phyloP scores from a whole-genome alignment of 2,113 vertebrate genomes.

The Campylomormyrus numenius region DNA sequence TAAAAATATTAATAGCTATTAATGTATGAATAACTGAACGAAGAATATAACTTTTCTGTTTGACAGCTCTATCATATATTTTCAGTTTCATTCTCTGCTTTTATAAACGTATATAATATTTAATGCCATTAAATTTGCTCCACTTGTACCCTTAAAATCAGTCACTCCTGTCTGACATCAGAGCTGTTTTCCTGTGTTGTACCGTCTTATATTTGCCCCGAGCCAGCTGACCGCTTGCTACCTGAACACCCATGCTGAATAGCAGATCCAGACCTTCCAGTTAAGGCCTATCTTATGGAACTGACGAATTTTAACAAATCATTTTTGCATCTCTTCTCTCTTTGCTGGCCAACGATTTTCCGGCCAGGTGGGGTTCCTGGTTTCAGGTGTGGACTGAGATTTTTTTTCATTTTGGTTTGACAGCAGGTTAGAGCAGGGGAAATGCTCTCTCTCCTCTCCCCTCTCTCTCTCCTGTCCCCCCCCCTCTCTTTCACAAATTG shows the following conservation, averaged over 20 bases:
- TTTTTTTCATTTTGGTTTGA: neutral
- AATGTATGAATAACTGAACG: neutral
- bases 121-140: neutral
- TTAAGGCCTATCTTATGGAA: neutral
- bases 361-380: neutral
- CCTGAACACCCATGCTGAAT: neutral
- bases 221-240: neutral
- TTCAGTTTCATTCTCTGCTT: neutral
- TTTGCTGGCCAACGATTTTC: neutral
- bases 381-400: neutral
- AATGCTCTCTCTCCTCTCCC: neutral
- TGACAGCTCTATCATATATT: neutral
- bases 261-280: neutral
- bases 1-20: neutral
- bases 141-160: neutral
- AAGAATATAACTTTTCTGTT: neutral
- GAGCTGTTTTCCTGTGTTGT: neutral
- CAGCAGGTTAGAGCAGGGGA: neutral
- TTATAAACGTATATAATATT: neutral
- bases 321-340: neutral
- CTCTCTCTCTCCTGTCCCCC: neutral
- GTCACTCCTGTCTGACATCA: neutral
- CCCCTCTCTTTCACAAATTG: neutral
- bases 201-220: neutral
- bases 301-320: neutral